These are phyloP conservation scores for Ricordea florida DNA, from an alignment of 92 coral and sea anemone genomes.

Conservation along the genomic window DNA sequence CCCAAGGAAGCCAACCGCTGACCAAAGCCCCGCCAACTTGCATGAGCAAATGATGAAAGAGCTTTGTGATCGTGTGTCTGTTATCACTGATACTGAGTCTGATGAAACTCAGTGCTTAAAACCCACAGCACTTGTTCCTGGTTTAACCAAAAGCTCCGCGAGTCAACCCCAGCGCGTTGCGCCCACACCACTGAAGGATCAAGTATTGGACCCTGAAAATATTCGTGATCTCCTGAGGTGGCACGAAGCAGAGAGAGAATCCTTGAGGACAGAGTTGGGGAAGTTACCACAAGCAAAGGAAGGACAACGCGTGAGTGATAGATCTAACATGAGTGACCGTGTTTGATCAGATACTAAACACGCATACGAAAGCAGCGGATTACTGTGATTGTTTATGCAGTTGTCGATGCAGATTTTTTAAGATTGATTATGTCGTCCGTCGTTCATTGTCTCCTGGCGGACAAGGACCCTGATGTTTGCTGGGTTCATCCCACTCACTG, in stretches of 20 bases:
- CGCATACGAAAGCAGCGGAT: too few relatives aligned
- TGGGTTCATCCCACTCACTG: too few relatives aligned
- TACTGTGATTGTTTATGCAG: too few relatives aligned
- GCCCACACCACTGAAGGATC: neutral
- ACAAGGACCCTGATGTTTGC: too few relatives aligned
- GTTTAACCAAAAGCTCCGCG: neutral
- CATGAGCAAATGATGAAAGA: conserved; percentile 48
- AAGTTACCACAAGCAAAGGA: conserved; percentile 20
- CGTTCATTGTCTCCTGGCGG: too few relatives aligned
- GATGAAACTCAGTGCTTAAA: neutral
- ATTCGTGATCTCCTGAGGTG: conserved; percentile 18
- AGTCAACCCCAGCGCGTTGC: neutral
- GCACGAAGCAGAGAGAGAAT: conserved; percentile 32
- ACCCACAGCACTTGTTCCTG: conserved; percentile 21
- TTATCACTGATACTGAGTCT: neutral
- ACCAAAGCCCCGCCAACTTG: conserved; percentile 33
- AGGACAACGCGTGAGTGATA: conserved; percentile 7
- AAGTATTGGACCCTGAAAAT: conserved; percentile 1
- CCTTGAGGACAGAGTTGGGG: conserved; percentile 21
- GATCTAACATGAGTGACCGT: neutral
- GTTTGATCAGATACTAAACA: neutral
- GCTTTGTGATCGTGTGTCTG: conserved; percentile 21
- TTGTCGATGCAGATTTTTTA: too few relatives aligned
- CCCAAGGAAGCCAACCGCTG: conserved; percentile 18
- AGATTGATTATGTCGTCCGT: too few relatives aligned